Conservation (phyloP, 1,140 invertebrate species). For the Leptoteleia sp. region DNA sequence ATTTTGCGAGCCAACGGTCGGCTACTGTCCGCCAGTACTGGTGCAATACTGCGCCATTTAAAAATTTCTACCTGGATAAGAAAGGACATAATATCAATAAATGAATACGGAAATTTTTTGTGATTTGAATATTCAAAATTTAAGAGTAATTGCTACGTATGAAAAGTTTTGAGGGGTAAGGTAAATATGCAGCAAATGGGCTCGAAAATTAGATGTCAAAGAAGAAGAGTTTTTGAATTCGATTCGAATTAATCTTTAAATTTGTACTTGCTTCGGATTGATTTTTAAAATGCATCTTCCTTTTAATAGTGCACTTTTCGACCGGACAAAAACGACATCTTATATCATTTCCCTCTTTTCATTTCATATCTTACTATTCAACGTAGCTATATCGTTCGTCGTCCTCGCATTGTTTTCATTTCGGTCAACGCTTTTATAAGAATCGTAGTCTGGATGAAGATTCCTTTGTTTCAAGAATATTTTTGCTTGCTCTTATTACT, state of each 20-base stretch:
- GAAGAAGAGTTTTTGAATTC: constrained; percentile 30
- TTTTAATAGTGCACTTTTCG: too few species aligned
- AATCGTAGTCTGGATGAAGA: constrained; percentile 43
- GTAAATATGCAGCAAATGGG: constrained; percentile 18
- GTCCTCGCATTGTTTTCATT: constrained; percentile 49
- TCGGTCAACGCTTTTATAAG: constrained; percentile 48
- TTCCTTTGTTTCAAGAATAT: constrained; percentile 56
- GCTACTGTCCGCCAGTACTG: too few species aligned
- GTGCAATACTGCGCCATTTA: too few species aligned
- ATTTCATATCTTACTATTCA: constrained; percentile 23
- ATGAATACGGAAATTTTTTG: too few species aligned
- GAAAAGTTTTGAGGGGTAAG: constrained; percentile 8
- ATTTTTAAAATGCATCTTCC: background rate
- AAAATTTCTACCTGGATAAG: too few species aligned
- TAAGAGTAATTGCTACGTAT: background rate
- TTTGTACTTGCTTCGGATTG: background rate
- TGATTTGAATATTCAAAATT: too few species aligned
- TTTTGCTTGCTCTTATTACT: constrained; percentile 45
- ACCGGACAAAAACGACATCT: background rate
- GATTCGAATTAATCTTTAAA: background rate
- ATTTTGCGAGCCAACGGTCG: too few species aligned
- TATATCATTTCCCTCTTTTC: constrained; percentile 8
- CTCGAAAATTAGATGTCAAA: constrained; percentile 31
- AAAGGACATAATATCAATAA: too few species aligned
- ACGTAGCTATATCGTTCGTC: constrained; percentile 5